Percentiles rank a stretch among this genome's conserved stretches.
phyloP scores from a whole-genome alignment of 2,797 vertebrate species.

The Furcifer pardalis region DNA sequence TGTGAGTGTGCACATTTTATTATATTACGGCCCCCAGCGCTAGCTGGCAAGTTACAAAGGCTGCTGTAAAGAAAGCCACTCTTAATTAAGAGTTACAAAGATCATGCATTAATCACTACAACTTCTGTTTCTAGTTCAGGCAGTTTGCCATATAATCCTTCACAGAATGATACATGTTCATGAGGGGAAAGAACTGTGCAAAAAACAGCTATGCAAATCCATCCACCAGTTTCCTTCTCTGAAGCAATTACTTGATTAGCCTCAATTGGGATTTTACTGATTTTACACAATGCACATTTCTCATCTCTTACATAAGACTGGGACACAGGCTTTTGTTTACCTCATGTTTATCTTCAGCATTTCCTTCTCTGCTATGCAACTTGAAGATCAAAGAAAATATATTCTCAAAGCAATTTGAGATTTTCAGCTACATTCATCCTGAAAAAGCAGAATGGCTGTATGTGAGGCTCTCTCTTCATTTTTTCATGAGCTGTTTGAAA shows the following conservation, averaged over 20 bases:
- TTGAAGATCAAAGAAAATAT: background rate
- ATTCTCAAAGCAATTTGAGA: slow-evolving; percentile 5
- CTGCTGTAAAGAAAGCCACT: background rate
- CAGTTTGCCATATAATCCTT: slow-evolving; percentile 30
- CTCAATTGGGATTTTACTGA: slow-evolving; percentile 11
- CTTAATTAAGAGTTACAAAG: accelerated
- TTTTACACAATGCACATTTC: slow-evolving; percentile 12
- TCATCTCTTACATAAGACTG: background rate
- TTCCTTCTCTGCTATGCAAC: slow-evolving; percentile 4
- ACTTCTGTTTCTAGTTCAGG: accelerated
- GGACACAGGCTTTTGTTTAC: background rate
- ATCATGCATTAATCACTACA: background rate
- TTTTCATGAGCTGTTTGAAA: background rate
- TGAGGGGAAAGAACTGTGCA: slow-evolving; percentile 42
- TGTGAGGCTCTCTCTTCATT: background rate
- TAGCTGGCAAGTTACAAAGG: background rate
- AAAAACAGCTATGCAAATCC: slow-evolving; percentile 39
- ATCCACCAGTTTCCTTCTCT: slow-evolving; percentile 46
- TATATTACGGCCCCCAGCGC: background rate
- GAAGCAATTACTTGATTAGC: slow-evolving; percentile 40
- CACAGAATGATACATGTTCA: slow-evolving; percentile 30
- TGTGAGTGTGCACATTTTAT: slow-evolving; percentile 12
- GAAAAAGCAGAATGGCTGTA: background rate
- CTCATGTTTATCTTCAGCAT: background rate
- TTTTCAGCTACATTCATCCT: slow-evolving; percentile 12